Evolutionary conservation across 2,888 invertebrate species (phyloP).

Genomic region (Adela reaumurella): DNA sequence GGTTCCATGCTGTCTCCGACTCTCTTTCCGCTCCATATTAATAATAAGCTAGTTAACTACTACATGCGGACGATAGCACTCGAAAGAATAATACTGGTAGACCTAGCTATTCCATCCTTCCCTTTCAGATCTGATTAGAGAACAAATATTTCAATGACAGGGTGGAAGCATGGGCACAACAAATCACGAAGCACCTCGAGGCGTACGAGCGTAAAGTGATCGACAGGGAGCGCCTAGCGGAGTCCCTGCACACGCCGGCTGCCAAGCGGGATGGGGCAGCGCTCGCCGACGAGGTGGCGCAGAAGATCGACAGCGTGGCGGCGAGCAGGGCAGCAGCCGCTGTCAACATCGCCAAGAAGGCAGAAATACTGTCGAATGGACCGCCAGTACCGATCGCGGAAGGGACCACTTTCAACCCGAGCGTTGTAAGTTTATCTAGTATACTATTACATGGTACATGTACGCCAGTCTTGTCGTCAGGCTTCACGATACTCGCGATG

Average conservation of each 20-base stretch:
- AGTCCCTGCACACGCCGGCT: constrained; percentile 19
- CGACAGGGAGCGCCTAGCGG: neutral
- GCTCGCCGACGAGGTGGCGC: constrained; percentile 32
- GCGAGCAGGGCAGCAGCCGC: constrained; percentile 27
- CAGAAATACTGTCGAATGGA: constrained; percentile 29
- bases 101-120: no score
- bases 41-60: no score
- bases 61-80: no score
- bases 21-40: no score
- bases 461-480: no score
- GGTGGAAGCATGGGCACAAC: neutral
- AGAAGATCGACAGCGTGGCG: constrained; percentile 26
- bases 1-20: no score
- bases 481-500: no score
- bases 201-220: neutral
- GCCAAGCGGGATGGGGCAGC: constrained; percentile 30
- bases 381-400: constrained; percentile 17
- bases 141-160: neutral
- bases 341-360: constrained; percentile 33
- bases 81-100: no score
- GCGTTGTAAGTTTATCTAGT: constrained; percentile 24
- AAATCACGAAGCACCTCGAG: neutral
- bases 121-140: no score
- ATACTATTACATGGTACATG: no score
- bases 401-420: constrained; percentile 28